These are phyloP conservation scores for Chaetophractus vellerosus DNA, from an alignment of 2,797 vertebrate genomes.

Conservation along the genomic window DNA sequence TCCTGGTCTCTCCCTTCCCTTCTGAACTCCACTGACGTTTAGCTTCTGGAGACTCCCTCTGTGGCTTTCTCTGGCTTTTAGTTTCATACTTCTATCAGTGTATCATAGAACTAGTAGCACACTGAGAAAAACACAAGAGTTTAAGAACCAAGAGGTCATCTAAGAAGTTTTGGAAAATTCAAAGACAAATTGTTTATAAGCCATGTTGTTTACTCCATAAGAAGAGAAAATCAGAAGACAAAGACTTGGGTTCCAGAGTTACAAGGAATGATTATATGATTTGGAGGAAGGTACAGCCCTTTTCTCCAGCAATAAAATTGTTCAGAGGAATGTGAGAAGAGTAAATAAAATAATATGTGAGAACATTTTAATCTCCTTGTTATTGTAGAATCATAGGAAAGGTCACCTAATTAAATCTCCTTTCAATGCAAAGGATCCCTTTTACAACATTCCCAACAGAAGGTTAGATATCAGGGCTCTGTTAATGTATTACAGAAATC, in stretches of 20 bases:
- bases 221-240: background rate
- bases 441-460: background rate
- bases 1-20: too few species aligned
- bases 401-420: background rate
- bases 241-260: background rate
- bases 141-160: background rate
- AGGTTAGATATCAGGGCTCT: background rate
- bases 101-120: background rate
- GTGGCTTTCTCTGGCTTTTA: too few species aligned
- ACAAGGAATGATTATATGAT: background rate
- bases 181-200: background rate
- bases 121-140: background rate
- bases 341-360: background rate
- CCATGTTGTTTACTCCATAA: constrained; percentile 12
- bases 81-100: background rate
- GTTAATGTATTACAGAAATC: background rate
- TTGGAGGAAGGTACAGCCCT: background rate
- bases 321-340: background rate
- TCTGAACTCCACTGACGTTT: too few species aligned
- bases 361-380: background rate
- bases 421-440: background rate
- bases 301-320: background rate
- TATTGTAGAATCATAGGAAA: background rate
- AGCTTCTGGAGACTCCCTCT: too few species aligned
- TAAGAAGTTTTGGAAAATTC: constrained; percentile 12